Conservation (phyloP, 1,140 invertebrate genomes). For the Manduca sexta region DNA sequence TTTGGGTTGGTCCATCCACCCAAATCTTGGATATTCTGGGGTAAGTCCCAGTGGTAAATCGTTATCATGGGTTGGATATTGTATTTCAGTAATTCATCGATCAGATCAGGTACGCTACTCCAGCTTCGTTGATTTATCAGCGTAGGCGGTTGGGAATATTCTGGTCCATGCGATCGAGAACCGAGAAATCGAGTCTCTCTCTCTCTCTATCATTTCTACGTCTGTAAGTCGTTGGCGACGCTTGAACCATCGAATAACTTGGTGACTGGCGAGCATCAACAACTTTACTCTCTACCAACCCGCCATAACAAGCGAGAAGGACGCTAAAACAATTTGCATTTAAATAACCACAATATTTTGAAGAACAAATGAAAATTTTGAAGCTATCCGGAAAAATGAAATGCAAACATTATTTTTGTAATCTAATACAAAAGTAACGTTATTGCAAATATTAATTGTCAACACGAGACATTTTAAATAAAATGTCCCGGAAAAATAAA, state of each 20-base stretch:
- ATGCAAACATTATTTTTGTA: too few species aligned
- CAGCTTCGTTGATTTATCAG: conserved; percentile 67
- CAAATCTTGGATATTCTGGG: conserved; percentile 71
- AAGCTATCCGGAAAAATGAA: too few species aligned
- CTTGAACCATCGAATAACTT: conserved; percentile 33
- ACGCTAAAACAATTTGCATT: background rate
- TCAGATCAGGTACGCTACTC: conserved; percentile 74
- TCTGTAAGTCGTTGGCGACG: conserved; percentile 52
- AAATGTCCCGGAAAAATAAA: too few species aligned
- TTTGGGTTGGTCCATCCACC: conserved; percentile 76
- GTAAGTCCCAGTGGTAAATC: conserved; percentile 78
- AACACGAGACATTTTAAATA: too few species aligned
- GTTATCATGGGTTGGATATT: conserved; percentile 74
- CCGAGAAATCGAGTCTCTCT: conserved; percentile 47
- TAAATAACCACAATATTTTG: too few species aligned
- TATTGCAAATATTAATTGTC: too few species aligned
- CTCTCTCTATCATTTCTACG: conserved; percentile 50
- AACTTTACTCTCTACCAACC: background rate
- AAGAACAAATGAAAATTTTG: too few species aligned
- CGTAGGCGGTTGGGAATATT: conserved; percentile 74
- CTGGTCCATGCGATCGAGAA: conserved; percentile 78
- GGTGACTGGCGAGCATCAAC: background rate
- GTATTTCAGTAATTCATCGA: conserved; percentile 69
- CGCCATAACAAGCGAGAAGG: background rate
- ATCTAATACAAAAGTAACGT: too few species aligned